Evolutionary conservation across 2,113 vertebrate species (phyloP).

Genomic region (Salvelinus sp.): DNA sequence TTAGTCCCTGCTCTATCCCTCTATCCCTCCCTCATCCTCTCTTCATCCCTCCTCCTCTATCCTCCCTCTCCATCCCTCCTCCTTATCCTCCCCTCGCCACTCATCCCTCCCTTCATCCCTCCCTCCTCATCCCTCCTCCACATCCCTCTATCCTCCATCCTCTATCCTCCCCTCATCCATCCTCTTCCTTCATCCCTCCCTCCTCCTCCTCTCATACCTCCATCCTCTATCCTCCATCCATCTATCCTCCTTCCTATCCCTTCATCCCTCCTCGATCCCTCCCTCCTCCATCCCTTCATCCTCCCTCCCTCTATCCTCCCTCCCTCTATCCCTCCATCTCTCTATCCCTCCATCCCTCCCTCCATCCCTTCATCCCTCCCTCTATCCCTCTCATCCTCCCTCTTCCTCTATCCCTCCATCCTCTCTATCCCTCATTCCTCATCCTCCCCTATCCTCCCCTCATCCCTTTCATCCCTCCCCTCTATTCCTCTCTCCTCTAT

Average conservation of each 20-base stretch:
- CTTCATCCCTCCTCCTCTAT: too few species aligned
- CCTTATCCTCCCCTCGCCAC: not conserved
- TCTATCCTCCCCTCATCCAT: not conserved
- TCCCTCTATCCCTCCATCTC: too few species aligned
- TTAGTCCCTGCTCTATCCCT: too few species aligned
- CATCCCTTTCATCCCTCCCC: accelerated
- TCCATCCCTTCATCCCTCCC: too few species aligned
- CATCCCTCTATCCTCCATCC: not conserved
- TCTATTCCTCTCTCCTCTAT: accelerated
- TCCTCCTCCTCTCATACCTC: too few species aligned
- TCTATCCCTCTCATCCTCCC: conserved; percentile 17
- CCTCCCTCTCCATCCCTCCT: too few species aligned
- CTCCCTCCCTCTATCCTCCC: conserved; percentile 24
- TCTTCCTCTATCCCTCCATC: accelerated
- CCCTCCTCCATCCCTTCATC: too few species aligned
- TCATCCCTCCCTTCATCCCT: conserved; percentile 29
- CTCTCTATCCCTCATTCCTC: too few species aligned
- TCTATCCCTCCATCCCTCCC: too few species aligned
- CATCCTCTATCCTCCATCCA: not conserved
- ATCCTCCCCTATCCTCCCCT: not conserved
- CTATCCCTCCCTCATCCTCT: not conserved
- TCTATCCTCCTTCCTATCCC: not conserved
- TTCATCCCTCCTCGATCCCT: too few species aligned
- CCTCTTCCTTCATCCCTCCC: too few species aligned
- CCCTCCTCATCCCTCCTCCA: too few species aligned